Evolutionary conservation across 2,797 vertebrate species (phyloP), one percentile per base, ranked within the genome.

Genomic region (Clarias platycephalus): DNA sequence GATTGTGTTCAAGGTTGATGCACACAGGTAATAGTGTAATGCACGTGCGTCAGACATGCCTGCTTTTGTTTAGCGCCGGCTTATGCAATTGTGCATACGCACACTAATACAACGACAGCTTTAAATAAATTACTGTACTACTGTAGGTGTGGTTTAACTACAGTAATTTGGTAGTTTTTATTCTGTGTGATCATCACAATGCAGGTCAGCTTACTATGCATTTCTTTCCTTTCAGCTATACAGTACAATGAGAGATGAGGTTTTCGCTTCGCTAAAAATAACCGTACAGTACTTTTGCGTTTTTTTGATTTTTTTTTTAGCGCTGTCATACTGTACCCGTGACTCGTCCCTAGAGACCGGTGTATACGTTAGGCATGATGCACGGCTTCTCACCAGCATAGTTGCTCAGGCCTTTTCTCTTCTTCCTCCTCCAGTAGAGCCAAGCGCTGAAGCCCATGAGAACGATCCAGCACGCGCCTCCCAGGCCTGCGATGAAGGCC

Each of bases 391-490:
- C 67, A 99, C 98, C 98, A 93, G 98, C 98, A 2, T 99, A 99
- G 94, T 99, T 99, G 94, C 98, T 99, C 89, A 99, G 97, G 22
- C 98, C 98, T 96, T 99, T 99, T 91, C 98, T 97, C 95, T 99
- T 99, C 97, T 99, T 99, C 90, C 98, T 96, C 90, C 98, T 92
- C 98, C 98, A 99, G 91, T 99, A 99, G 0, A 99, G 94, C 98
- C 98, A 99, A 93, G 99, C 98, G 93, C 98, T 99, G 94, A 99
- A 99, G 84, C 98, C 98, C 98, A 99, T 99, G 88, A 99, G 94
- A 90, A 99, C 99, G 89, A 99, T 97, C 98, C 98, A 99, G 91
- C 98, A 99, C 34, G 98, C 98, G 24, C 98, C 98, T 86, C 98
- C 98, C 2, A 99, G 98, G 64, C 98, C 98, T 16, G 98, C 98